A percentile compares a stretch with the other conserved stretches of the same genome.
These are phyloP conservation scores for Hippocampus mohnikei DNA, from an alignment of 2,113 vertebrate species.

Conservation along the genomic window DNA sequence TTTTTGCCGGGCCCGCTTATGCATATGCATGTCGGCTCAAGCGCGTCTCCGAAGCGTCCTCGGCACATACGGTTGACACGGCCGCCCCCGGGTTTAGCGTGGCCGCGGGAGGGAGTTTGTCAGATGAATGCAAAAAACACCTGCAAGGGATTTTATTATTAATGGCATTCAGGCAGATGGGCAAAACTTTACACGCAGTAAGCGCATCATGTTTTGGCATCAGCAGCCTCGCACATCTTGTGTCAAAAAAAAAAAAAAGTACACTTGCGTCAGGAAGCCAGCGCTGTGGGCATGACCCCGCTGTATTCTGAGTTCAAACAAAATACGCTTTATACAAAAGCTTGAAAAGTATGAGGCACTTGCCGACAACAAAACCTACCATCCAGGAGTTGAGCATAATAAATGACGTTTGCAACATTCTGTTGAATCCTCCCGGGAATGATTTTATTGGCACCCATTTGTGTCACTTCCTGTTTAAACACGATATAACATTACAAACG, in stretches of 20 bases:
- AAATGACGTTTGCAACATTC: not conserved
- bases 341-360: not conserved
- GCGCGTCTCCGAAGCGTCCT: not conserved
- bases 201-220: constrained; percentile 14
- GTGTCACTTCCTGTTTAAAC: not conserved
- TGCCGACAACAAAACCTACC: not conserved
- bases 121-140: constrained; percentile 39
- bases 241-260: not conserved
- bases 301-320: not conserved
- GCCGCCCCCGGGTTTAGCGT: not conserved
- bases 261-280: not conserved
- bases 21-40: constrained; percentile 1
- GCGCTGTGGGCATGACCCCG: not conserved
- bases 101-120: not conserved
- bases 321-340: not conserved
- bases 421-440: not conserved
- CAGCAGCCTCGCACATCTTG: not conserved
- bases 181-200: constrained; percentile 19
- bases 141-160: constrained; percentile 20
- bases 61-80: not conserved
- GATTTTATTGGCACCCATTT: not conserved
- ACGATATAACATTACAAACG: no score
- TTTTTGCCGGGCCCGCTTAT: constrained; percentile 1
- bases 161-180: not conserved
- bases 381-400: not conserved